Base-by-base conservation (phyloP, 2,113 vertebrate genomes). In the Tragelaphus imberbis region DNA sequence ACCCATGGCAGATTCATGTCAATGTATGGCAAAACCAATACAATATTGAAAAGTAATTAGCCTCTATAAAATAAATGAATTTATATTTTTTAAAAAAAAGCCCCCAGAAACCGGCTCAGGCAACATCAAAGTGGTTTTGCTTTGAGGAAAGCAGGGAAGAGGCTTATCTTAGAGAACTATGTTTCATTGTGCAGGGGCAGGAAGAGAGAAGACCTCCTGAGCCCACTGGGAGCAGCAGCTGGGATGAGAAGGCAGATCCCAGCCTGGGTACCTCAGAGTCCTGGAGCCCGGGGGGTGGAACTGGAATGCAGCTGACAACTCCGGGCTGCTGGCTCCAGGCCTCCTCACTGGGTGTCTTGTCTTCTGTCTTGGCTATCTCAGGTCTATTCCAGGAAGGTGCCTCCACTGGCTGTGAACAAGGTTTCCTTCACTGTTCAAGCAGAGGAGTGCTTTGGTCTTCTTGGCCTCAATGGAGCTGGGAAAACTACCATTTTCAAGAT, bases 401-500 rank as follows among this genome's bases (percentile, higher is more conserved):
- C 94, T 13, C 12, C 84, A 40, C 36, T 92, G 56, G 87, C 90
- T 49, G 95, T 97, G 79, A 91, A 96, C 79, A 82, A 55, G 7
- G 13, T 95, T 6, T 97, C 97, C 79, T 86, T 97, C 88, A 36
- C 77, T 0, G 55, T 93, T 28, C 44, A 75, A 55, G 63, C 51
- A 13, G 55, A 51, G 53, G 97, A 99, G 99, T 99, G 99, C 92
- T 99, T 99, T 11, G 99, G 99, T 14, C 99, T 99, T 49, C 99
- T 99, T 16, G 99, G 99, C 1, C 98, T 99, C 86, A 99, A 99
- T 0, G 99, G 99, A 0, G 99, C 99, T 0, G 99, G 99, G 47
- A 99, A 99, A 98, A 99, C 99, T 0, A 99, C 99, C 9, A 99
- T 99, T 58, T 99, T 99, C 98, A 99, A 99, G 98, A 99, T 99